A percentile compares a stretch with the other conserved stretches of the same genome.
Evolutionary conservation across 1,140 invertebrate species (phyloP).

Genomic region (Campoletis sonorensis): DNA sequence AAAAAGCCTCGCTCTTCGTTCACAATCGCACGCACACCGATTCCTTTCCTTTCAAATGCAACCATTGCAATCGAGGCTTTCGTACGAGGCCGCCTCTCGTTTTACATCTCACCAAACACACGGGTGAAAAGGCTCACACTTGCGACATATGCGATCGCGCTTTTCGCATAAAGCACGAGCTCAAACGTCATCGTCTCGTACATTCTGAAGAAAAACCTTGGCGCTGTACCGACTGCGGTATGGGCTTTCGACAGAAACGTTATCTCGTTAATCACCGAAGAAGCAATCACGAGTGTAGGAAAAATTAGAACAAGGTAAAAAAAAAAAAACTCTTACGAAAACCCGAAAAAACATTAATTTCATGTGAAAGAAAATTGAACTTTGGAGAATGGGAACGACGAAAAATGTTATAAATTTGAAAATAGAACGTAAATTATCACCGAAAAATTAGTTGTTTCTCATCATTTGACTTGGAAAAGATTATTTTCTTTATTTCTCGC

Average conservation of each 20-base stretch:
- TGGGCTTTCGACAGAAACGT: constrained; percentile 74
- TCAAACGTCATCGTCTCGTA: constrained; percentile 77
- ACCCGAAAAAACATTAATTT: too few species aligned
- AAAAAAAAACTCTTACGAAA: too few species aligned
- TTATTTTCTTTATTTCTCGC: too few species aligned
- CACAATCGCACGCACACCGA: constrained; percentile 78
- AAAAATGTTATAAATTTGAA: too few species aligned
- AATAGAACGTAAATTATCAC: too few species aligned
- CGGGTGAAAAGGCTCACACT: constrained; percentile 81
- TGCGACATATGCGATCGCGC: constrained; percentile 80
- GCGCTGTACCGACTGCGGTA: constrained; percentile 70
- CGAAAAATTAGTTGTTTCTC: too few species aligned
- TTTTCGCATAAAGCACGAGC: constrained; percentile 79
- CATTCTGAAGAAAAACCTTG: constrained; percentile 78
- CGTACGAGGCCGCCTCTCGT: constrained; percentile 78
- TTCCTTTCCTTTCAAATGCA: constrained; percentile 79
- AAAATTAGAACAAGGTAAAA: constrained; percentile 48
- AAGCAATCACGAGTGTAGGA: constrained; percentile 68
- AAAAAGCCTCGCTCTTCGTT: constrained; percentile 77
- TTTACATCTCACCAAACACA: constrained; percentile 81
- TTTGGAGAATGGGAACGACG: too few species aligned
- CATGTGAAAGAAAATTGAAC: too few species aligned
- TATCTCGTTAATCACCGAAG: constrained; percentile 75
- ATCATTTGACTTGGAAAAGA: too few species aligned
- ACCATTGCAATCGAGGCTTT: constrained; percentile 80